phyloP scores from a whole-genome alignment of 2,888 invertebrate species.

The Ganaspis brasiliensis region DNA sequence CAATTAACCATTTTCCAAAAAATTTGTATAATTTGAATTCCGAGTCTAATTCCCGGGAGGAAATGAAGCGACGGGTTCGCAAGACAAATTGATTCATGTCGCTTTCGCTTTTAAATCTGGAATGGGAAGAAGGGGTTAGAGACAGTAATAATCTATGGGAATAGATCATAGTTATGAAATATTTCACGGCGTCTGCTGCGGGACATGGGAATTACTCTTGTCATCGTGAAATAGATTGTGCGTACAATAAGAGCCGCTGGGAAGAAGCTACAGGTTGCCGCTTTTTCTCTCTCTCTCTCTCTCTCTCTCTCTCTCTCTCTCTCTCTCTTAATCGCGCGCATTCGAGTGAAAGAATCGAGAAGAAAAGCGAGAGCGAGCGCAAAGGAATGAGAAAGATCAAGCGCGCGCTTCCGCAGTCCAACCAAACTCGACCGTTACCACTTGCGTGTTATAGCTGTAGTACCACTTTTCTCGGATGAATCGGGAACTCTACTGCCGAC shows the following conservation, averaged over 20 bases:
- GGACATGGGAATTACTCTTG: constrained; percentile 60
- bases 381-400: constrained; percentile 30
- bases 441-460: constrained; percentile 43
- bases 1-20: no score
- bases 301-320: constrained; percentile 54
- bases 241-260: constrained; percentile 13
- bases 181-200: constrained; percentile 57
- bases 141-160: constrained; percentile 59
- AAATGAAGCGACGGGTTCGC: constrained; percentile 19
- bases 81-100: constrained; percentile 57
- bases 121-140: constrained; percentile 21
- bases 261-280: constrained; percentile 42
- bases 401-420: constrained; percentile 53
- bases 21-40: neutral
- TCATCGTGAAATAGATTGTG: constrained; percentile 53
- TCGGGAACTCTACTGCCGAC: constrained; percentile 21
- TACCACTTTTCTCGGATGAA: constrained; percentile 19
- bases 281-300: constrained; percentile 51
- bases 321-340: constrained; percentile 53
- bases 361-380: constrained; percentile 48
- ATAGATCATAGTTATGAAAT: constrained; percentile 57
- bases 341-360: neutral
- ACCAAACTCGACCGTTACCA: constrained; percentile 50
- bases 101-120: constrained; percentile 62
- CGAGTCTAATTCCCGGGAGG: neutral